Evolutionary conservation across 2,113 vertebrate genomes (phyloP).

Genomic region (Planiliza haematocheilus): DNA sequence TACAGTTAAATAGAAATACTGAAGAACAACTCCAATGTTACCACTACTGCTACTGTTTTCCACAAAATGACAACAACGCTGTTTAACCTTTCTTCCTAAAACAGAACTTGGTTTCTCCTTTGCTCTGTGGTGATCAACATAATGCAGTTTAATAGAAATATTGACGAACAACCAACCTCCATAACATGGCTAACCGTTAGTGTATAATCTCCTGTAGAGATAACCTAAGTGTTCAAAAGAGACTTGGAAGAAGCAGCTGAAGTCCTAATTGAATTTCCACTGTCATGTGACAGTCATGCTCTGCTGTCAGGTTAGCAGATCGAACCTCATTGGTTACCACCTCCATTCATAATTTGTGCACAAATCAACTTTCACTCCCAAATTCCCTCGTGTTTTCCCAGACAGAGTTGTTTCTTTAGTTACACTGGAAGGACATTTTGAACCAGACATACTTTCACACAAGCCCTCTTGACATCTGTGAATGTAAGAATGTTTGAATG

Average conservation of each 20-base stretch:
- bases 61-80: too few species aligned
- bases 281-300: constrained; percentile 12
- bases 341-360: too few species aligned
- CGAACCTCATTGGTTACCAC: not conserved
- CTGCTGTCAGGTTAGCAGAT: not conserved
- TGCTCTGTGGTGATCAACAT: not conserved
- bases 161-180: too few species aligned
- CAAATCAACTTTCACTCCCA: too few species aligned
- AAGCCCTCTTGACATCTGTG: too few species aligned
- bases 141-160: not conserved
- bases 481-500: too few species aligned
- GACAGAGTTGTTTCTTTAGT: too few species aligned
- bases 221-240: not conserved
- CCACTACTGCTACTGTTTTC: not conserved
- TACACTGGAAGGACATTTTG: too few species aligned
- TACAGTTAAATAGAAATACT: too few species aligned
- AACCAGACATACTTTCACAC: too few species aligned
- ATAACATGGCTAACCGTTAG: not conserved
- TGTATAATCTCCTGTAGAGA: not conserved
- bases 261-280: not conserved
- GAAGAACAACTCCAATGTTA: too few species aligned
- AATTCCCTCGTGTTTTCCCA: too few species aligned
- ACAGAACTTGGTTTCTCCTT: not conserved
- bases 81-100: not conserved
- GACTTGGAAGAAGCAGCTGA: not conserved